A percentile compares a stretch with the other conserved stretches of the same genome.
phyloP scores from a whole-genome alignment of 2,113 vertebrate species.

The Pseudorasbora parva region DNA sequence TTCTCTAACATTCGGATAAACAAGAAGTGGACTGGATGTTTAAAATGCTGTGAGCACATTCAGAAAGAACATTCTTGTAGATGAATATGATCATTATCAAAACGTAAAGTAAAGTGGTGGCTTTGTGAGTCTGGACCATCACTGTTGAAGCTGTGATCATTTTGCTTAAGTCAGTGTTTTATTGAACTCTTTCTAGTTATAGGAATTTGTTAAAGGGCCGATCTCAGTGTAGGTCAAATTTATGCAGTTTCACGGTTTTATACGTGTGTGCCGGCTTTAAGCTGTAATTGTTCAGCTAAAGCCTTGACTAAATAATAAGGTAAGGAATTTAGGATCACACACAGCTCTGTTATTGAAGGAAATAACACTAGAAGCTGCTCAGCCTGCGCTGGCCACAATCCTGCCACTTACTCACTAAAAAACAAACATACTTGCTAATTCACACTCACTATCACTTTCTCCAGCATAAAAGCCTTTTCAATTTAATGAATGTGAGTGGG shows the following conservation, averaged over 20 bases:
- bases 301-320: constrained; percentile 48
- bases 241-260: neutral
- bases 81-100: too few relatives aligned
- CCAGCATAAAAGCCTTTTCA: constrained; percentile 20
- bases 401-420: constrained; percentile 49
- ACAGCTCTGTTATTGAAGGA: constrained; percentile 31
- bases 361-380: constrained; percentile 51
- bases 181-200: neutral
- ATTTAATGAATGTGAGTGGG: neutral
- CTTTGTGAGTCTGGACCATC: too few relatives aligned
- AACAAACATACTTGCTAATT: constrained; percentile 46
- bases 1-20: neutral
- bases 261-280: constrained; percentile 16
- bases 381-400: constrained; percentile 45
- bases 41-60: too few relatives aligned
- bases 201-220: neutral
- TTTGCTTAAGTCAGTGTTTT: neutral
- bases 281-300: constrained; percentile 29
- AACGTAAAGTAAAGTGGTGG: too few relatives aligned
- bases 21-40: neutral
- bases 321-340: constrained; percentile 31
- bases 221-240: neutral
- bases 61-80: too few relatives aligned
- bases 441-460: constrained; percentile 14
- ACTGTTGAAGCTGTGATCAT: neutral